These are phyloP conservation scores for Hemaris fuciformis DNA, from an alignment of 2,888 invertebrate species.

Conservation along the genomic window DNA sequence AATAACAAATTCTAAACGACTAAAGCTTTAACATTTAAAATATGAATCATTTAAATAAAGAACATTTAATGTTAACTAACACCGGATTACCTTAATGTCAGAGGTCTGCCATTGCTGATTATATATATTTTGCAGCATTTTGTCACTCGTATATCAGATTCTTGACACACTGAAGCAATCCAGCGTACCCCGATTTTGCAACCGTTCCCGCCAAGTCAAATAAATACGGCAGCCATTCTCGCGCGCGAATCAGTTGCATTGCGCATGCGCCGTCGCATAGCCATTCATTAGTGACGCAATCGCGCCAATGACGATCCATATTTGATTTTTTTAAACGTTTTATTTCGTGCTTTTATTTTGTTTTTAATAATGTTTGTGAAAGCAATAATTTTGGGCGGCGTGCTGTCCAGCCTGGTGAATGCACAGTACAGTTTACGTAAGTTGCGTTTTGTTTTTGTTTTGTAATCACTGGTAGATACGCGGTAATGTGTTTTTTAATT, in stretches of 20 bases:
- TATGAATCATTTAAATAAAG: neutral
- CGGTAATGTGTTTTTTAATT: constrained; percentile 1
- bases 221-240: constrained; percentile 37
- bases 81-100: neutral
- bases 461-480: constrained; percentile 3
- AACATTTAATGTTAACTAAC: neutral
- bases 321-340: neutral
- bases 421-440: constrained; percentile 44
- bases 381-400: constrained; percentile 34
- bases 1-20: too few relatives aligned
- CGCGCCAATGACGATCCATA: neutral
- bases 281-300: constrained; percentile 18
- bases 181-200: constrained; percentile 9
- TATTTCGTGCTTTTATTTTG: neutral
- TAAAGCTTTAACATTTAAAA: neutral
- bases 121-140: constrained; percentile 4
- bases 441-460: constrained; percentile 22
- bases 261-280: constrained; percentile 30
- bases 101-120: neutral
- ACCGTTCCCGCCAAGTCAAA: constrained; percentile 28
- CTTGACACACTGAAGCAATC: constrained; percentile 8
- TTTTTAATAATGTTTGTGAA: constrained; percentile 29
- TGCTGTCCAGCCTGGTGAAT: constrained; percentile 32
- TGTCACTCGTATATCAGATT: constrained; percentile 9
- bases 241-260: constrained; percentile 41